Conservation (phyloP, 2,888 invertebrate genomes). For the Lumbricus terrestris region DNA sequence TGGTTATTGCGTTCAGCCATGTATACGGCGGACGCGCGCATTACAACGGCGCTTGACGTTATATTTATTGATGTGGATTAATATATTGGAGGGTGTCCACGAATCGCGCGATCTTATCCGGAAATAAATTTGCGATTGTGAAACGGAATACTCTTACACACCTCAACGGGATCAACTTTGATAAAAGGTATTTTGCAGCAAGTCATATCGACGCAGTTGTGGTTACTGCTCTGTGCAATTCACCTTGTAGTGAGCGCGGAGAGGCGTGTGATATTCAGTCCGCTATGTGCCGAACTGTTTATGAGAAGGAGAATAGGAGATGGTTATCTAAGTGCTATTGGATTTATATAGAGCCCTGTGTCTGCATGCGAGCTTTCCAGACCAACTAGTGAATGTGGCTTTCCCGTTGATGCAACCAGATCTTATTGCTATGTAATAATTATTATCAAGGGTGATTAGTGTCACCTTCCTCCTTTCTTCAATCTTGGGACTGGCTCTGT, state of each 20-base stretch:
- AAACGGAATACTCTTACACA: not conserved
- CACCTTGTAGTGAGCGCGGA: not conserved
- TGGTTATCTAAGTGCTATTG: not conserved
- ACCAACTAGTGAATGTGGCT: not conserved
- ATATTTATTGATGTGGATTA: not conserved
- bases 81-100: not conserved
- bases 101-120: not conserved
- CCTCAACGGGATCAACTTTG: not conserved
- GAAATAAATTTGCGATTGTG: not conserved
- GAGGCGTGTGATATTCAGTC: not conserved
- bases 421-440: no score
- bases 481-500: no score
- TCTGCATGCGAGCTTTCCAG: not conserved
- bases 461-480: no score
- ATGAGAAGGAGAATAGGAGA: not conserved
- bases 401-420: not conserved
- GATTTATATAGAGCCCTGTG: not conserved
- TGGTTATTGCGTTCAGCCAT: not conserved
- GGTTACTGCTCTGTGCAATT: not conserved
- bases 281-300: not conserved
- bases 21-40: no score
- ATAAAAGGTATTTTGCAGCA: not conserved
- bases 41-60: not conserved
- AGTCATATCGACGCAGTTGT: not conserved
- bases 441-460: no score